A percentile compares a stretch with the other conserved stretches of the same genome.
Conservation (phyloP, 2,888 invertebrate species). For the Lepeophtheirus nordmannii region DNA sequence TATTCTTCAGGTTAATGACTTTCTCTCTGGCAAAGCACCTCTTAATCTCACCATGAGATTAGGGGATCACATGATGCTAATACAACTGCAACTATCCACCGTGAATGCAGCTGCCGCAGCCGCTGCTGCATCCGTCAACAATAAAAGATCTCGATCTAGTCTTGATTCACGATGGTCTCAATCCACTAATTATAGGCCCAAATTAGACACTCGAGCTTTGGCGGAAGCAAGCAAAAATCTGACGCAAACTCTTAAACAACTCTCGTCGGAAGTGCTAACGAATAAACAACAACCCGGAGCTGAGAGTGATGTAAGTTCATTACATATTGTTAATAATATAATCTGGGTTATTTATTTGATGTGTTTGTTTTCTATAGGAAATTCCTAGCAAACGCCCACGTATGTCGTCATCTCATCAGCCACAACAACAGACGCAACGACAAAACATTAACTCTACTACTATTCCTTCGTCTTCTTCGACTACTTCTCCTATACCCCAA, state of each 20-base stretch:
- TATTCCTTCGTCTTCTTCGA: background rate
- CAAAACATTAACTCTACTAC: background rate
- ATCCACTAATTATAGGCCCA: slow-evolving; percentile 32
- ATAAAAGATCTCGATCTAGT: slow-evolving; percentile 25
- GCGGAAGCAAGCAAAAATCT: slow-evolving; percentile 80
- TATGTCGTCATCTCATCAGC: background rate
- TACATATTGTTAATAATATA: too few relatives aligned
- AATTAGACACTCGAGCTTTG: slow-evolving; percentile 53
- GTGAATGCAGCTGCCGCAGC: slow-evolving; percentile 39
- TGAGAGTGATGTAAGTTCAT: slow-evolving; percentile 21
- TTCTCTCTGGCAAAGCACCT: slow-evolving; percentile 82
- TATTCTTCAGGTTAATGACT: slow-evolving; percentile 62
- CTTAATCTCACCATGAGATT: slow-evolving; percentile 84
- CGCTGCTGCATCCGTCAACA: slow-evolving; percentile 26
- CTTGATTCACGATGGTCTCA: slow-evolving; percentile 26
- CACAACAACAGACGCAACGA: background rate
- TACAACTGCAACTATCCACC: slow-evolving; percentile 80
- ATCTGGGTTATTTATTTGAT: too few relatives aligned
- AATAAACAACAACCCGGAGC: slow-evolving; percentile 29
- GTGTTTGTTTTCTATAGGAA: too few relatives aligned
- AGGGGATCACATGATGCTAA: slow-evolving; percentile 94
- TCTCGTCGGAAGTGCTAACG: slow-evolving; percentile 74
- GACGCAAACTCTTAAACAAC: slow-evolving; percentile 72
- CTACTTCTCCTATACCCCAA: slow-evolving; percentile 4
- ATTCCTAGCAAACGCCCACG: background rate